Evolutionary conservation across 2,113 vertebrate genomes (phyloP).

Genomic region (Gobio gobio): DNA sequence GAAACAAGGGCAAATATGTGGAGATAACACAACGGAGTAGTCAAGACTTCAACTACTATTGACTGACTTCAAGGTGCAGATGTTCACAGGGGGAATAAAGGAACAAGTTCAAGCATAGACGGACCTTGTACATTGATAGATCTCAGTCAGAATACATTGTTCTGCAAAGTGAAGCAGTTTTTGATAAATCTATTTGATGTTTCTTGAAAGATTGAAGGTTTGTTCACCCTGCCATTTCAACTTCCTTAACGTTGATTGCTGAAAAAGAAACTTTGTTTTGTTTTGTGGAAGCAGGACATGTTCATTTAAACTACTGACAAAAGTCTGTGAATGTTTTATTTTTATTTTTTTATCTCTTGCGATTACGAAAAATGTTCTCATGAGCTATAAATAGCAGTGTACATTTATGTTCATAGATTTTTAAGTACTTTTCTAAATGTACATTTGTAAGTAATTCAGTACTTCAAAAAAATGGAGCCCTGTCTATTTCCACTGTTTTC

Average conservation of each 20-base stretch:
- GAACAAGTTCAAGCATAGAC: neutral
- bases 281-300: slow-evolving; percentile 1
- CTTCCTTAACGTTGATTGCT: neutral
- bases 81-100: neutral
- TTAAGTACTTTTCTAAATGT: slow-evolving; percentile 34
- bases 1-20: slow-evolving; percentile 56
- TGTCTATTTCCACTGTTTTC: neutral
- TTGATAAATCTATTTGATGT: neutral
- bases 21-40: slow-evolving; percentile 59
- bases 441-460: slow-evolving; percentile 29
- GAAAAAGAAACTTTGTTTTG: neutral
- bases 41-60: neutral
- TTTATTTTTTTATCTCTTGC: slow-evolving; percentile 7
- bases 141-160: neutral
- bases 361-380: neutral
- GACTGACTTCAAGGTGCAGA: neutral
- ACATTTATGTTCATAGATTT: slow-evolving; percentile 47
- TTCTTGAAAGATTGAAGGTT: neutral
- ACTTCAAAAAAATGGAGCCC: neutral
- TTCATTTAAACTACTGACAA: neutral
- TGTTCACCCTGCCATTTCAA: neutral
- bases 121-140: neutral
- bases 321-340: neutral
- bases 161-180: slow-evolving; percentile 13
- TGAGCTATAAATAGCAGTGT: slow-evolving; percentile 37